phyloP scores from a whole-genome alignment of 2,888 invertebrate genomes.

The Thecocarcelia acutangulata region DNA sequence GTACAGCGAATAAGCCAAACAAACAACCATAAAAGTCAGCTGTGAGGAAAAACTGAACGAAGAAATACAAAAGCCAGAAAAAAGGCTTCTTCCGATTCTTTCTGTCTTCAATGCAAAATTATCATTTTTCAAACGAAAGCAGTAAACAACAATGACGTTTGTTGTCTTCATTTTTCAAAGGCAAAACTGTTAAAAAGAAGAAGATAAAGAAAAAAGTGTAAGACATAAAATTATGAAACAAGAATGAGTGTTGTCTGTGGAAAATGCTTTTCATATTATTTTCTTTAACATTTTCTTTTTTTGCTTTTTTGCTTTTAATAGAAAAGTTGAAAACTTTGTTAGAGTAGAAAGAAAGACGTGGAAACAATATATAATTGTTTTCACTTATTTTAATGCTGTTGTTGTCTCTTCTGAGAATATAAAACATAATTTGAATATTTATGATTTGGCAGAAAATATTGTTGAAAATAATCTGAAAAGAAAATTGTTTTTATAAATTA shows the following conservation, averaged over 20 bases:
- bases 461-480: conserved; percentile 28
- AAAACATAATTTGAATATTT: conserved; percentile 62
- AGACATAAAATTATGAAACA: conserved; percentile 30
- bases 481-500: conserved; percentile 57
- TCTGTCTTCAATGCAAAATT: conserved; percentile 52
- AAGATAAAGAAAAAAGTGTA: not conserved
- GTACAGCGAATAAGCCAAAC: conserved; percentile 3
- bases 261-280: conserved; percentile 49
- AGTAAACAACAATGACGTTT: conserved; percentile 29
- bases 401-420: conserved; percentile 7
- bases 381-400: conserved; percentile 41
- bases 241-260: conserved; percentile 53
- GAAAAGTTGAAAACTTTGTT: conserved; percentile 16
- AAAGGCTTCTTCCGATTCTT: conserved; percentile 35
- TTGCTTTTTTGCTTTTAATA: not conserved
- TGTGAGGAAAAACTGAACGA: not conserved
- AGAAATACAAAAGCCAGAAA: not conserved
- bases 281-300: not conserved
- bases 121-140: conserved; percentile 58
- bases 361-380: conserved; percentile 56
- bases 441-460: conserved; percentile 56
- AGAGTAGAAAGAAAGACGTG: not conserved
- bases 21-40: conserved; percentile 38
- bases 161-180: conserved; percentile 14
- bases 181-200: not conserved